phyloP scores from a whole-genome alignment of 2,888 invertebrate species.

The Ecdyonurus torrentis region DNA sequence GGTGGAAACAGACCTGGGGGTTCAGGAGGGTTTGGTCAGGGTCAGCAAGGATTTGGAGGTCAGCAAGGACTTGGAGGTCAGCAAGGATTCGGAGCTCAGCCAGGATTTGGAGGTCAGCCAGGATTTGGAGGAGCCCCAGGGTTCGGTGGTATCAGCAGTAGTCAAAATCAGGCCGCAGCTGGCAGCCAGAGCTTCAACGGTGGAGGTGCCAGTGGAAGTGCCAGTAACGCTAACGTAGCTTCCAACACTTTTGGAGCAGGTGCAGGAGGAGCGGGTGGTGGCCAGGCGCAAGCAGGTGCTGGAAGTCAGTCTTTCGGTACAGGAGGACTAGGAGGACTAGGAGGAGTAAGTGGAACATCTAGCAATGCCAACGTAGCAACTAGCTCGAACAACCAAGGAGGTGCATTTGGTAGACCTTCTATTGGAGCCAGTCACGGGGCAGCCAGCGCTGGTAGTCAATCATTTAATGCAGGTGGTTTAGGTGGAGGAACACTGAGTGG shows the following conservation, averaged over 20 bases:
- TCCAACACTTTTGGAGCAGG: background rate
- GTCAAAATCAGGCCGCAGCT: background rate
- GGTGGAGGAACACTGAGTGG: too few species aligned
- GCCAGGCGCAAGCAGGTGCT: background rate
- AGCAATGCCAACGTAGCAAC: too few species aligned
- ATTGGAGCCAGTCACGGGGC: background rate
- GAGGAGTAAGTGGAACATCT: too few species aligned
- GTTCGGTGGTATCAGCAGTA: background rate
- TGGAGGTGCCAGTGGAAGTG: background rate
- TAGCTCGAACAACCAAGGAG: too few species aligned
- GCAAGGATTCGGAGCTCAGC: too few species aligned
- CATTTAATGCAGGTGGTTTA: background rate
- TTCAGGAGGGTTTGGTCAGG: background rate
- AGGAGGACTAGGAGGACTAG: background rate
- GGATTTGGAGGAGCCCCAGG: background rate
- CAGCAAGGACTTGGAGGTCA: background rate
- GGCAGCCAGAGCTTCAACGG: background rate
- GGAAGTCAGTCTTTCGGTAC: background rate
- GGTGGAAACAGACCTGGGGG: background rate
- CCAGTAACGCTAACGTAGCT: background rate
- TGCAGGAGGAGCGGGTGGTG: background rate
- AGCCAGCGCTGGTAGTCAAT: background rate
- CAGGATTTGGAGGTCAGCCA: background rate
- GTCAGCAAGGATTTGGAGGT: background rate
- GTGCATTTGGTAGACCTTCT: background rate